phyloP scores from a whole-genome alignment of 2,797 vertebrate species.

The Amblyraja radiata region DNA sequence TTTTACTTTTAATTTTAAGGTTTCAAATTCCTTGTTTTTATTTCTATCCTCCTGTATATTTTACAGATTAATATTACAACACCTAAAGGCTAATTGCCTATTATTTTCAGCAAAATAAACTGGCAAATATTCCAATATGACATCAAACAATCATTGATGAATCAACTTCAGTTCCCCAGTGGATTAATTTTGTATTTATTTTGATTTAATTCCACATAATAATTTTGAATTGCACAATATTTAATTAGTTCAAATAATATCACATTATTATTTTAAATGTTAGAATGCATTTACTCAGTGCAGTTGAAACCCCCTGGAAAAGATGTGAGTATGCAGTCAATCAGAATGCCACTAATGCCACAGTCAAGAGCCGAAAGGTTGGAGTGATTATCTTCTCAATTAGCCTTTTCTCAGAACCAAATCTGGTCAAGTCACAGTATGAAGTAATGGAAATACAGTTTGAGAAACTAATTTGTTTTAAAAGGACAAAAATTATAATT shows the following conservation, averaged over 20 bases:
- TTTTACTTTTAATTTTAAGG: not conserved
- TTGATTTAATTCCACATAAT: not conserved
- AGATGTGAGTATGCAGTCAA: not conserved
- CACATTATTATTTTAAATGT: not conserved
- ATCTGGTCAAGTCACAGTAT: not conserved
- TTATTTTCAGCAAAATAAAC: not conserved
- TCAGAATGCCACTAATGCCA: not conserved
- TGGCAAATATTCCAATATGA: not conserved
- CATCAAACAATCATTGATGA: not conserved
- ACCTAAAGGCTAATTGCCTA: not conserved
- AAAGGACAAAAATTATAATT: not conserved
- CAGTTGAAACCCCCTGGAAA: not conserved
- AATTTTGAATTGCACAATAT: not conserved
- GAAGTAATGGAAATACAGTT: not conserved
- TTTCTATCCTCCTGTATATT: not conserved
- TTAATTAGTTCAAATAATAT: not conserved
- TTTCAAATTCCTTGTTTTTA: not conserved
- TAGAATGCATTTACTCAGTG: not conserved
- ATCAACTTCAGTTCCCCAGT: not conserved
- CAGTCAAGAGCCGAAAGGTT: not conserved
- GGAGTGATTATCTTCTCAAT: not conserved
- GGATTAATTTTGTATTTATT: not conserved
- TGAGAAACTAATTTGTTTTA: not conserved
- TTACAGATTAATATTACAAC: not conserved
- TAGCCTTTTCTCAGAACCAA: not conserved